Percentiles rank a stretch among this genome's conserved stretches.
These are phyloP conservation scores for Lasioglossum malachurum DNA, from an alignment of 2,888 invertebrate species.

Conservation along the genomic window DNA sequence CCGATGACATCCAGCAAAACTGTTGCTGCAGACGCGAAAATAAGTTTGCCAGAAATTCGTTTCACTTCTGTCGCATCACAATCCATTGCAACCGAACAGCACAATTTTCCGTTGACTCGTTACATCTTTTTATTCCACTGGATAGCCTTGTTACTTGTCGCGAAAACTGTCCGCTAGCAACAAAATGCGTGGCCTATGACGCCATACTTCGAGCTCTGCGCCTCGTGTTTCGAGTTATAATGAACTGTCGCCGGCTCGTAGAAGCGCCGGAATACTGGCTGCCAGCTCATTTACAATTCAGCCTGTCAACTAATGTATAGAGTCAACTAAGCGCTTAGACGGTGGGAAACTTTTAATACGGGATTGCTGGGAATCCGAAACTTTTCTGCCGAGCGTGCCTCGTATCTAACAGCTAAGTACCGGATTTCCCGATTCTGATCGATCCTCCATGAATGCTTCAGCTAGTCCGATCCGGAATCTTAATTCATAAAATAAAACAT, in stretches of 20 bases:
- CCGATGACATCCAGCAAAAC: not conserved
- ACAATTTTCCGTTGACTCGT: conserved; percentile 40
- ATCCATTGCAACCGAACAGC: conserved; percentile 43
- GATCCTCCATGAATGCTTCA: not conserved
- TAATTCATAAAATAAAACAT: not conserved
- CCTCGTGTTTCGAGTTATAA: conserved; percentile 31
- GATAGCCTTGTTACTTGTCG: conserved; percentile 39
- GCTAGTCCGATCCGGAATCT: not conserved
- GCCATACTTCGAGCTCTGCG: conserved; percentile 34
- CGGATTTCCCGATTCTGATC: conserved; percentile 3
- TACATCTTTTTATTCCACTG: conserved; percentile 24
- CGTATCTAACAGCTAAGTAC: conserved; percentile 2
- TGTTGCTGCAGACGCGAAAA: conserved; percentile 9
- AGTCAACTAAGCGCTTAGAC: conserved; percentile 14
- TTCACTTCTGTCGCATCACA: conserved; percentile 31
- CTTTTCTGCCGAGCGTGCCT: conserved; percentile 11
- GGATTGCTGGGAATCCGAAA: conserved; percentile 20
- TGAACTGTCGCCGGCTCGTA: conserved; percentile 6
- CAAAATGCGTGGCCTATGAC: conserved; percentile 3
- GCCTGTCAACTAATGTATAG: conserved; percentile 30
- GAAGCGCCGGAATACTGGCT: not conserved
- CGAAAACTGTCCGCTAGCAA: conserved; percentile 9
- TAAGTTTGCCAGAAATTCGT: conserved; percentile 40
- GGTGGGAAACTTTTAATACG: conserved; percentile 40
- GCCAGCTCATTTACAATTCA: conserved; percentile 41